Base-by-base conservation (phyloP, 2,797 vertebrate species). In the Enteromius trimaculatus region DNA sequence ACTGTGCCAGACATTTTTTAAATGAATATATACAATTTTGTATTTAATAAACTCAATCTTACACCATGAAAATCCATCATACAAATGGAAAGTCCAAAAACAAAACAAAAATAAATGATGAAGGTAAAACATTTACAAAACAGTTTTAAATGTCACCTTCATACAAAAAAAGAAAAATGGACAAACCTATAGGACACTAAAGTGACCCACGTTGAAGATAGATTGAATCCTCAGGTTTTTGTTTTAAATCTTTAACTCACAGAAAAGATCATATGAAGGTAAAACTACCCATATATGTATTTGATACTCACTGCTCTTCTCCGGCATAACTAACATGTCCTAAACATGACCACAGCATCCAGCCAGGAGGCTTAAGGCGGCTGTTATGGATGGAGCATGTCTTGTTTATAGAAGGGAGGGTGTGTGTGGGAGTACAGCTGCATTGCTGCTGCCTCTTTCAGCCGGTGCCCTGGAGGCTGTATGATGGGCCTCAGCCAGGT, bases 401-500 rank as follows among this genome's bases (percentile, higher is more conserved):
- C 58, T 70, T 78, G 58, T 53, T 81, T 80, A 74, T 74, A 77
- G 3, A 65, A 84, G 62, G 21, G 39, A 14, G 42, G 19, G 71
- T 29, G 74, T 34, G 75, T 51, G 53, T 26, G 37, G 53, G 69
- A 81, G 69, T 86, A 71, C 84, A 88, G 82, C 87, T 88, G 86
- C 60, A 82, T 39, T 44, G 4, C 58, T 82, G 75, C 34, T 82
- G 79, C 70, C 9, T 77, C 65, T 65, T 68, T 74, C 76, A 80
- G 55, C 72, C 44, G 8, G 62, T 70, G 75, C 84, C 86, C 85
- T 76, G 47, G 86, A 83, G 86, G 80, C 65, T 78, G 17, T 51
- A 72, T 47, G 80, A 81, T 79, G 82, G 72, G 81, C 74, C 77
- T 84, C 44, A 78, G 72, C 85, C 88, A 88, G 84, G 88, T 88